Evolutionary conservation across 2,888 invertebrate genomes (phyloP).

Genomic region (Drosophila mettleri): DNA sequence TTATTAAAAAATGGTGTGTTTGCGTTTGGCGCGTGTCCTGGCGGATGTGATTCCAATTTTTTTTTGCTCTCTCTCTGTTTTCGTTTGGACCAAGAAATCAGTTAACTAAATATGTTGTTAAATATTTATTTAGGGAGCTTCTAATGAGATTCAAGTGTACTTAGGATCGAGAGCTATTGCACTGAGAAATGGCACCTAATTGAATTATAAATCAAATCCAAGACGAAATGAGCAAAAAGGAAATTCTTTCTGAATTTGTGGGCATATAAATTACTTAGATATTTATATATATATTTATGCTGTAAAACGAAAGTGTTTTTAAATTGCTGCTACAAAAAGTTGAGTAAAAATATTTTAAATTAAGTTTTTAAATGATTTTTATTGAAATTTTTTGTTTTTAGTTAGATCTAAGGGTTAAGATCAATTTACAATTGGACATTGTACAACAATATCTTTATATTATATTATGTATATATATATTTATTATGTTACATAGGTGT

Average conservation of each 20-base stretch:
- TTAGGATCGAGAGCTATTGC: constrained; percentile 24
- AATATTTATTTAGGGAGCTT: constrained; percentile 71
- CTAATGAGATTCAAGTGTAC: constrained; percentile 75
- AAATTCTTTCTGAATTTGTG: background rate
- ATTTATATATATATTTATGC: background rate
- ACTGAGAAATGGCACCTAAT: constrained; percentile 45
- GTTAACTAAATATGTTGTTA: constrained; percentile 75
- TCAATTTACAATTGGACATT: constrained; percentile 79
- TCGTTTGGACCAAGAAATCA: constrained; percentile 59
- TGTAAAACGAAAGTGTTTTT: background rate
- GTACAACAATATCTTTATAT: constrained; percentile 72
- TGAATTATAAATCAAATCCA: constrained; percentile 53
- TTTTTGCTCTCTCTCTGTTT: background rate
- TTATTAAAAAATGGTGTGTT: constrained; percentile 78
- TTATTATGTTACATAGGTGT: constrained; percentile 37
- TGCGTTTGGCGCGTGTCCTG: constrained; percentile 76
- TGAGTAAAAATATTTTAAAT: too few species aligned
- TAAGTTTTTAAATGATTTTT: constrained; percentile 64
- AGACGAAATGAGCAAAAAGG: background rate
- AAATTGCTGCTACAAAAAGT: too few species aligned
- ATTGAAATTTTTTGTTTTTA: constrained; percentile 53
- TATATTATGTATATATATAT: too few species aligned
- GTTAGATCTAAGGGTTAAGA: constrained; percentile 63
- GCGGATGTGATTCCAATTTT: constrained; percentile 39
- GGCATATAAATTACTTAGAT: background rate